Evolutionary conservation across 2,888 invertebrate genomes (phyloP), one percentile per base, ranked within the genome.

Genomic region (Tanytarsus gracilentus): DNA sequence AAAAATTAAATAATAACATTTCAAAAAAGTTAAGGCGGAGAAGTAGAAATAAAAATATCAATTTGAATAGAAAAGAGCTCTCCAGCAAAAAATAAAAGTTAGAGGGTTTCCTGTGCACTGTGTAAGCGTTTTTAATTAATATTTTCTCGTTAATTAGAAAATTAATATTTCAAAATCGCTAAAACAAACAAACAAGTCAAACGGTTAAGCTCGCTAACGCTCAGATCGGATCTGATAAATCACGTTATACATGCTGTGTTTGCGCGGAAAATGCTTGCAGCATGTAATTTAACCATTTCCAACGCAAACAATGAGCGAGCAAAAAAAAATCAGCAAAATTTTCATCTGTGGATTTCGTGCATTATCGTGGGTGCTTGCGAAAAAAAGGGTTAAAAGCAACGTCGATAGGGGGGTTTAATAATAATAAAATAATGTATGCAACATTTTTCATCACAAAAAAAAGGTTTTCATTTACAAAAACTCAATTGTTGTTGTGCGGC

Each of bases 151-250:
- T 58, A 58, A 58, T 58, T 58, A 58, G 48, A 58, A 58, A 58
- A 58, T 58, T 58, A 58, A 58, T 58, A 58, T 58, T 58, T 18
- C 55, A 58, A 58, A 58, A 58, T 58, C 58, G 26, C 48, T 26
- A 58, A 58, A 40, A 58, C 48, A 26, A 58, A 58, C 39, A 58
- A 58, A 58, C 48, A 48, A 55, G 44, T 44, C 11, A 55, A 18
- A 49, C 11, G 14, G 39, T 55, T 40, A n/a, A 16, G 36, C 36
- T 14, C 36, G 36, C 16, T 36, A n/a, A 16, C 40, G 11, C 11
- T 18, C 39, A 11, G n/a, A n/a, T n/a, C 44, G 44, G 58, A 58
- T 58, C 58, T 48, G 26, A 21, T 58, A 58, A 58, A 58, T 30
- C 55, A 52, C 25, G 39, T 40, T 23, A 30, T 29, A 33, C 33